These are phyloP conservation scores for Brenthis hecate DNA, from an alignment of 2,888 invertebrate species.

Conservation along the genomic window DNA sequence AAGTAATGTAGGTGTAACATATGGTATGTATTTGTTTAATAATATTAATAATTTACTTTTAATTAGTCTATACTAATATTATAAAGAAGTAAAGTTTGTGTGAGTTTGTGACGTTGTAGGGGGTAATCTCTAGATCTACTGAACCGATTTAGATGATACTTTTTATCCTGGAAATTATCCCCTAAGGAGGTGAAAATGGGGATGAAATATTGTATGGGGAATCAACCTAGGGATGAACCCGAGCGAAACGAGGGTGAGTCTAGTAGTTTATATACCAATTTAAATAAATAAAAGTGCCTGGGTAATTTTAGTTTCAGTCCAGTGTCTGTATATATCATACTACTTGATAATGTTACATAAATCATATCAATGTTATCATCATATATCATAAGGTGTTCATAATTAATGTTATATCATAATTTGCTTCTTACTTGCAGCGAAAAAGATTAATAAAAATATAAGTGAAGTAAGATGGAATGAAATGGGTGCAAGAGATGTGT, in stretches of 20 bases:
- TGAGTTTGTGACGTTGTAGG: too few species aligned
- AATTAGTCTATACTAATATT: too few species aligned
- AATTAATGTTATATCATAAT: not conserved
- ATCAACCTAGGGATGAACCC: too few species aligned
- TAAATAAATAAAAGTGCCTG: not conserved
- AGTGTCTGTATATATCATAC: not conserved
- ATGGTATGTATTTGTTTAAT: conserved; percentile 80
- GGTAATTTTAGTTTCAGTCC: not conserved
- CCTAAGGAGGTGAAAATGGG: too few species aligned
- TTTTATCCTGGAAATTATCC: too few species aligned
- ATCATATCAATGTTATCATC: too few species aligned
- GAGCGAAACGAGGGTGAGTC: too few species aligned
- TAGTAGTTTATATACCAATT: not conserved
- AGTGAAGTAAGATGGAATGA: conserved; percentile 85
- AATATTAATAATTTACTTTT: not conserved
- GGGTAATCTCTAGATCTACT: too few species aligned
- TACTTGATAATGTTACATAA: not conserved
- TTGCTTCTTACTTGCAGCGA: conserved; percentile 79
- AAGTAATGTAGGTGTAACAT: conserved; percentile 82
- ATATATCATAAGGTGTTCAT: too few species aligned
- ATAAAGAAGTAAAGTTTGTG: too few species aligned
- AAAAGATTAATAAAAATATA: conserved; percentile 85
- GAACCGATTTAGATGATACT: too few species aligned
- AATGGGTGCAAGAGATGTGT: conserved; percentile 84
- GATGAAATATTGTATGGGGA: too few species aligned